Conservation (phyloP, 2,797 vertebrate genomes). For the Premnoplex brunnescens region DNA sequence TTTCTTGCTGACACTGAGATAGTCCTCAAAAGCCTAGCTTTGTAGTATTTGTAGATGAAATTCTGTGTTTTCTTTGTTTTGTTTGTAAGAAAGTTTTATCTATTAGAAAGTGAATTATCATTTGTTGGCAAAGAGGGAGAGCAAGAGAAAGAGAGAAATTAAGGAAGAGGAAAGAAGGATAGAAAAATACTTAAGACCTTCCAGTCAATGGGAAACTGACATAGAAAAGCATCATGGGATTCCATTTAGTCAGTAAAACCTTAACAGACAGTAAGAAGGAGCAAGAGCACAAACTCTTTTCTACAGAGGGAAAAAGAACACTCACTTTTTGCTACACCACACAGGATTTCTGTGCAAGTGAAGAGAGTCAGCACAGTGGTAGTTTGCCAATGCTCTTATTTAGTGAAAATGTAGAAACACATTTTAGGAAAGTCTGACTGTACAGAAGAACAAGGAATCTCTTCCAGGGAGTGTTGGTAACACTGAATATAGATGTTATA, state of each 20-base stretch:
- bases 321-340: neutral
- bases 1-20: neutral
- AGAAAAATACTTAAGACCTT: neutral
- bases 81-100: neutral
- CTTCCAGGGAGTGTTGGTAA: neutral
- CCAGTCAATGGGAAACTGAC: neutral
- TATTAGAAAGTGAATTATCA: neutral
- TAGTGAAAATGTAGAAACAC: neutral
- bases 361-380: neutral
- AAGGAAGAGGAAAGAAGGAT: neutral
- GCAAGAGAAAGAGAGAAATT: neutral
- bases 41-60: neutral
- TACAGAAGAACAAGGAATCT: neutral
- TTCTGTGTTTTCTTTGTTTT: neutral
- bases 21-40: neutral
- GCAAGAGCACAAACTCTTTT: neutral
- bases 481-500: neutral
- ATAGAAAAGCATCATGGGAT: neutral
- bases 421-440: neutral
- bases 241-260: neutral
- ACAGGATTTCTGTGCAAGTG: neutral
- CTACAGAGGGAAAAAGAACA: neutral
- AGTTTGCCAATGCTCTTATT: neutral
- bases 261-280: neutral
- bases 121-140: neutral